A percentile compares a stretch with the other conserved stretches of the same genome.
These are phyloP conservation scores for Medauroidea extradentata DNA, from an alignment of 1,140 invertebrate species.

Conservation along the genomic window DNA sequence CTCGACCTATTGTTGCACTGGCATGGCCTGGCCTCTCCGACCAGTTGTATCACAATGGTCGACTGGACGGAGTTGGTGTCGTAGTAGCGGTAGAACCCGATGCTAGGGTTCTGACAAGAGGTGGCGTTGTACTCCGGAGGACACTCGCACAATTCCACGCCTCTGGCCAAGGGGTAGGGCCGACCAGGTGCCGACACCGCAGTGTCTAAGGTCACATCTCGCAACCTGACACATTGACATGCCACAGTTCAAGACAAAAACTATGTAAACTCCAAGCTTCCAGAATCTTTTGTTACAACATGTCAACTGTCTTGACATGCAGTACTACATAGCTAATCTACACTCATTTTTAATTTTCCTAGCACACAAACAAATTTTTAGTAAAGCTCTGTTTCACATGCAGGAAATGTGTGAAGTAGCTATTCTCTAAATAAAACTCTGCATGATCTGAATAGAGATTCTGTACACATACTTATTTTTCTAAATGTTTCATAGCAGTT, in stretches of 20 bases:
- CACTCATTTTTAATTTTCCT: too few relatives aligned
- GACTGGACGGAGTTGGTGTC: slow-evolving; percentile 40
- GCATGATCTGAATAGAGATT: too few relatives aligned
- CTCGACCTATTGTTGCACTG: slow-evolving; percentile 76
- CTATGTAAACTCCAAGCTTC: too few relatives aligned
- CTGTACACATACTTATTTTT: too few relatives aligned
- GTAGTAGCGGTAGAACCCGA: slow-evolving; percentile 76
- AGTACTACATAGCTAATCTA: too few relatives aligned
- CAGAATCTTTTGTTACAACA: too few relatives aligned
- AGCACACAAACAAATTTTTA: too few relatives aligned
- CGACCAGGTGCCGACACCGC: slow-evolving; percentile 60
- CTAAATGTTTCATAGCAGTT: too few relatives aligned
- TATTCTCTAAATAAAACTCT: too few relatives aligned
- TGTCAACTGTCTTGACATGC: too few relatives aligned
- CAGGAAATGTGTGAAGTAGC: too few relatives aligned
- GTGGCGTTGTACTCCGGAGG: slow-evolving; percentile 70
- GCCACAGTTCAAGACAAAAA: neutral
- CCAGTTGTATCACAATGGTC: slow-evolving; percentile 67
- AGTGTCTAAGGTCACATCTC: slow-evolving; percentile 77
- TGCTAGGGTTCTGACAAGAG: slow-evolving; percentile 83
- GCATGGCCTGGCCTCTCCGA: slow-evolving; percentile 77
- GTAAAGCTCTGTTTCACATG: too few relatives aligned
- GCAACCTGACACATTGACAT: slow-evolving; percentile 49
- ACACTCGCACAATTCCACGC: slow-evolving; percentile 87
- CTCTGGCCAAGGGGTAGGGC: slow-evolving; percentile 63